Percentiles rank a stretch among this genome's conserved stretches.
Conservation (phyloP, 1,140 invertebrate species). For the Cryptotermes secundus region DNA sequence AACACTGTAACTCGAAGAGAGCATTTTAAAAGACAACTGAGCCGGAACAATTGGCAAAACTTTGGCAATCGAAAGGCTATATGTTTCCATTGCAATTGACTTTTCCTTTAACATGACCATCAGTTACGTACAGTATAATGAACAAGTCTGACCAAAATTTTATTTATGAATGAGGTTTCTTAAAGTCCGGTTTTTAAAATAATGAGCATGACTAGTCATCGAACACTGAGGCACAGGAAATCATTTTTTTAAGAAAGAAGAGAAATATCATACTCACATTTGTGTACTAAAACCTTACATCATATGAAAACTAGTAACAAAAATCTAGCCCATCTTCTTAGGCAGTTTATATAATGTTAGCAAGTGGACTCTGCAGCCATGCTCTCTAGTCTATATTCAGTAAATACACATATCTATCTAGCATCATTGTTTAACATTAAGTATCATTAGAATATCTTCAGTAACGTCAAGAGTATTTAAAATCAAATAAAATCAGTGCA, state of each 20-base stretch:
- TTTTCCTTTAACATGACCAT: background rate
- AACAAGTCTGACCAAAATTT: background rate
- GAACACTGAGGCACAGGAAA: conserved; percentile 8
- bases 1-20: conserved; percentile 16
- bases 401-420: background rate
- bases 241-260: conserved; percentile 12
- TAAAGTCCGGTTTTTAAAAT: background rate
- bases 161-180: background rate
- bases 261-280: background rate
- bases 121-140: background rate
- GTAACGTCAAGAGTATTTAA: conserved; percentile 4
- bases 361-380: background rate
- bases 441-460: conserved; percentile 10
- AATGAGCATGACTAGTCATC: conserved; percentile 19
- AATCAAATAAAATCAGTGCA: conserved; percentile 1
- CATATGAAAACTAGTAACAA: conserved; percentile 5
- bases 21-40: conserved; percentile 21
- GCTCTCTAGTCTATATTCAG: background rate
- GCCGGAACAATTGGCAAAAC: conserved; percentile 20
- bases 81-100: background rate
- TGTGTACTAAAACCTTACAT: conserved; percentile 2
- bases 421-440: conserved; percentile 3
- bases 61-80: conserved; percentile 19
- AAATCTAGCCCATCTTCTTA: background rate
- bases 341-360: background rate